A percentile compares a stretch with the other conserved stretches of the same genome.
These are phyloP conservation scores for Xenopus laevis DNA, from an alignment of 2,113 vertebrate species.

Conservation along the genomic window DNA sequence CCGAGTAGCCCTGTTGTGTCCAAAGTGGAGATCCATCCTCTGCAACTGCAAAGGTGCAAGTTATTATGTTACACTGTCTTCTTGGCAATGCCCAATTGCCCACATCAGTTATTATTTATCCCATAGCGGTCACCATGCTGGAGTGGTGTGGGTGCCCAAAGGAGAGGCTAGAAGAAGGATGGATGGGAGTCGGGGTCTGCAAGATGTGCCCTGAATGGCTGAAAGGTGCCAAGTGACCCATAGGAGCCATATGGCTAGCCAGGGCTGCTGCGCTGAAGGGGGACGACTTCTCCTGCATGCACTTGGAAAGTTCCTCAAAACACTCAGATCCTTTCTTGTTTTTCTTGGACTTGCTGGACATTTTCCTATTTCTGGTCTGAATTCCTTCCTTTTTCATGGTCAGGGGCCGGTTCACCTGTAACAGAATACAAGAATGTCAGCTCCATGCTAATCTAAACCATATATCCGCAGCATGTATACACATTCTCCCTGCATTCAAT, in stretches of 20 bases:
- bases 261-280: constrained; percentile 84
- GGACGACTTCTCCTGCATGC: constrained; percentile 85
- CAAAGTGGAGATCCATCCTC: constrained; percentile 52
- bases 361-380: constrained; percentile 96
- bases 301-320: constrained; percentile 89
- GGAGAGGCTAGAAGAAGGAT: constrained; percentile 82
- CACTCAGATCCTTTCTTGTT: constrained; percentile 80
- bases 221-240: constrained; percentile 86
- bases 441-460: constrained; percentile 54
- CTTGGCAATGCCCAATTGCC: constrained; percentile 53
- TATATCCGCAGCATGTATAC: constrained; percentile 44
- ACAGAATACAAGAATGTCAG: constrained; percentile 60
- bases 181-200: constrained; percentile 88
- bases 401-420: constrained; percentile 91
- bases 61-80: constrained; percentile 50
- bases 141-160: constrained; percentile 86
- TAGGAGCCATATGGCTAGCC: constrained; percentile 85
- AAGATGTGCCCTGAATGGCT: constrained; percentile 91
- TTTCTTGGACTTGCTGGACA: constrained; percentile 97
- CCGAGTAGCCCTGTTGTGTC: constrained; percentile 54
- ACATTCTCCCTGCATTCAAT: constrained; percentile 38
- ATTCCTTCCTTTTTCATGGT: constrained; percentile 99
- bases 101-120: constrained; percentile 64
- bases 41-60: constrained; percentile 51
- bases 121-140: constrained; percentile 96